Conservation (phyloP, 1,140 invertebrate species). For the Leptestheria dahalacensis region DNA sequence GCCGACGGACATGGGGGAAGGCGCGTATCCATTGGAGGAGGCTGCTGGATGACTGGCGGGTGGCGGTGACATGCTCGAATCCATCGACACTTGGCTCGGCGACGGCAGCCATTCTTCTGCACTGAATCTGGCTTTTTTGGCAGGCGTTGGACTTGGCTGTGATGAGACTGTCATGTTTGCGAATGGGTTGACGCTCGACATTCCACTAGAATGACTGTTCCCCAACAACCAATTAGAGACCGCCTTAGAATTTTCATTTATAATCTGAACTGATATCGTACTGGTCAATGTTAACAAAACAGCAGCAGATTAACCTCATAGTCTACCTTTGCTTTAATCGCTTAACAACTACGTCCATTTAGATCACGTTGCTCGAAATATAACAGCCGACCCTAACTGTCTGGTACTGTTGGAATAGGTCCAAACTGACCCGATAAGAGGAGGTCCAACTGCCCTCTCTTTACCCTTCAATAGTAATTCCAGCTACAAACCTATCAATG, state of each 20-base stretch:
- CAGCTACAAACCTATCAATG: neutral
- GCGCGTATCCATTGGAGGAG: neutral
- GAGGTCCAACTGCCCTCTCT: too few relatives aligned
- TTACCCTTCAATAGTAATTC: too few relatives aligned
- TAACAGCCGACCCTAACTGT: too few relatives aligned
- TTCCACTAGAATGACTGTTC: neutral
- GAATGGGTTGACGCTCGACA: neutral
- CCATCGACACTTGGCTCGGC: neutral
- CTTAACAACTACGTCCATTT: too few relatives aligned
- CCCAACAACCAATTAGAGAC: too few relatives aligned
- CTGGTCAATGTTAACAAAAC: neutral
- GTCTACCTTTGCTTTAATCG: too few relatives aligned
- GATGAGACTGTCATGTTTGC: neutral
- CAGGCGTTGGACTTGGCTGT: neutral
- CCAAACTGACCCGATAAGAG: too few relatives aligned
- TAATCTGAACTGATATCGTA: neutral
- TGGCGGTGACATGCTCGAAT: neutral
- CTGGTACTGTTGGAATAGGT: too few relatives aligned
- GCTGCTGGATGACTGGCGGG: neutral
- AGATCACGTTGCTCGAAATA: too few relatives aligned
- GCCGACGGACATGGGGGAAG: neutral
- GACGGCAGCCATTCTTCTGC: slow-evolving; percentile 11
- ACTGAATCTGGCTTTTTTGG: slow-evolving; percentile 4
- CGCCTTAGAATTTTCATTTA: too few relatives aligned
- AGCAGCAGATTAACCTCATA: neutral